Conservation (phyloP, 2,888 invertebrate genomes). For the Hermodice carunculata region DNA sequence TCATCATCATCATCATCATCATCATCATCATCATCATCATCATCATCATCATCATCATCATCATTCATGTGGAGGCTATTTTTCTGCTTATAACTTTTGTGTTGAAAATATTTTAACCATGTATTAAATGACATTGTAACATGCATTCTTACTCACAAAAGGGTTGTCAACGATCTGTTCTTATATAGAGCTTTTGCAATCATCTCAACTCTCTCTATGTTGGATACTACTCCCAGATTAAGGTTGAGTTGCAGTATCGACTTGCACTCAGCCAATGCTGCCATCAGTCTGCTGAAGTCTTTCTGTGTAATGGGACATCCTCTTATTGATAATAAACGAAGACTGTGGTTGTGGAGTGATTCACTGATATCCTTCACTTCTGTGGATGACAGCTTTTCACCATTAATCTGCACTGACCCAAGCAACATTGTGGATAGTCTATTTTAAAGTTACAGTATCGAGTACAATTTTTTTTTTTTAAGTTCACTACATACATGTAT, state of each 20-base stretch:
- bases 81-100: no score
- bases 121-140: no score
- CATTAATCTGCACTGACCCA: constrained; percentile 22
- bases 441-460: no score
- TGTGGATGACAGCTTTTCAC: constrained; percentile 20
- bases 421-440: constrained; percentile 22
- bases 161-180: constrained; percentile 51
- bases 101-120: no score
- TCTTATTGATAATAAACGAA: constrained; percentile 51
- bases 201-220: constrained; percentile 45
- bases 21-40: no score
- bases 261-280: constrained; percentile 43
- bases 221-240: constrained; percentile 50
- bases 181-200: constrained; percentile 49
- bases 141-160: constrained; percentile 66
- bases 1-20: no score
- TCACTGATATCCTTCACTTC: constrained; percentile 50
- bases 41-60: no score
- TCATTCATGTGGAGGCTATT: no score
- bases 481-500: no score
- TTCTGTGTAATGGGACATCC: constrained; percentile 51
- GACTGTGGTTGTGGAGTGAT: constrained; percentile 43
- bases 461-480: no score
- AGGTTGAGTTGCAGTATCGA: constrained; percentile 56
- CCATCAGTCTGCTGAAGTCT: constrained; percentile 50